Base-by-base conservation (phyloP, 2,113 vertebrate genomes). In the Phyllostomus discolor region DNA sequence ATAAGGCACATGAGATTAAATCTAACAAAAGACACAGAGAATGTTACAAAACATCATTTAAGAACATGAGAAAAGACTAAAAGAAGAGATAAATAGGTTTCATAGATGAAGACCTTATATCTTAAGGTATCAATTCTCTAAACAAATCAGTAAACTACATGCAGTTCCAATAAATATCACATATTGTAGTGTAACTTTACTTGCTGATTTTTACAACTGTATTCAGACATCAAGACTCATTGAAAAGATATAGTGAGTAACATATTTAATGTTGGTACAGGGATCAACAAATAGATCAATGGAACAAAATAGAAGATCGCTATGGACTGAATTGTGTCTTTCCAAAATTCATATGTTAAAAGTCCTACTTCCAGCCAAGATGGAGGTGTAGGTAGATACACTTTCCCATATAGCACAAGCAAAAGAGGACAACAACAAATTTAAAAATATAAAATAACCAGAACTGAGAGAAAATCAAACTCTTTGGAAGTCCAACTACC, bases 81-180 rank as follows among this genome's bases (percentile, higher is more conserved):
- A 91, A 48, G 5, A 7, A 91, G 19, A 84, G 17, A 73, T 10
- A 70, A 87, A 91, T 82, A 85, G 11, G 4, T 62, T 86, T 89
- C 26, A 94, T n/a, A 16, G 59, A 54, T 46, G 4, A 90, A 82
- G 2, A 82, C 38, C 70, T 81, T 4, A 59, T 75, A 88, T 41
- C 28, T 96, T 48, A 76, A 15, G 33, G 22, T 84, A n/a, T 84
- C 57, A 59, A 2, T 88, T 96, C 46, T 91, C 67, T 46, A 78
- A 92, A 94, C 70, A 24, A 94, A 80, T 92, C 50, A 85, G 19
- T 57, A 88, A 95, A 93, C 88, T 38, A 52, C 59, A 43, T 19
- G 17, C 19, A n/a, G 2, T 90, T 90, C 22, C 81, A 75, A 85
- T 57, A 88, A 81, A 72, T 80, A 78, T 64, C 57, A 12, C 9